Evolutionary conservation across 2,113 vertebrate species (phyloP), one percentile per base, ranked within the genome.

Genomic region (Podarcis muralis): DNA sequence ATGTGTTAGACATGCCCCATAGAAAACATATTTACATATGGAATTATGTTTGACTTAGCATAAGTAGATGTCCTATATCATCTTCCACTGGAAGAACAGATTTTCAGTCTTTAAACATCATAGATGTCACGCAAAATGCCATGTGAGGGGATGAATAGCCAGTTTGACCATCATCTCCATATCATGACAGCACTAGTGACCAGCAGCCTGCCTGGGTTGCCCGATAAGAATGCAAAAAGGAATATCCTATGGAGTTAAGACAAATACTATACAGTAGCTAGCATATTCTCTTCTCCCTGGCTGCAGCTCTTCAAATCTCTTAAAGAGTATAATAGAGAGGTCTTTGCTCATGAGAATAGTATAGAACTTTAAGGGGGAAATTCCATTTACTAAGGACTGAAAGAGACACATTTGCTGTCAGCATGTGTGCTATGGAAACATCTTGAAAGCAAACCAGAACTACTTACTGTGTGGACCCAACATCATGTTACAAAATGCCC

Each of bases 21-120:
- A 48, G 75, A 40, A 77, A 53, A 77, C 43, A 83, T 86, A 90
- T 87, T 90, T 83, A 90, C 84, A 79, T 12, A 83, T 83, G 35
- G 16, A 66, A 69, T 11, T 40, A 68, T 86, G 37, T 20, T 20
- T 75, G 62, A 57, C 8, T 68, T 68, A 68, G n/a, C 12, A 9
- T 72, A 72, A 4, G 27, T 72, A 15, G 84, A 9, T 40, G 7
- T 27, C 5, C 0, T 5, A 4, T n/a, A 53, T 66, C n/a, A 80
- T 69, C 65, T 89, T 90, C 68, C 16, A 11, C 57, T 35, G 35
- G 9, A 76, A 82, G 16, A 71, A 57, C 0, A n/a, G 5, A 20
- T n/a, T 69, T 88, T 87, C n/a, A 22, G 0, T 40, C n/a, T 71
- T 20, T 2, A 48, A 87, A 6, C 4, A 37, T 40, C 62, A 78